A percentile compares a stretch with the other conserved stretches of the same genome.
Evolutionary conservation across 2,113 vertebrate genomes (phyloP).

Genomic region (Sminthopsis crassicaudata): DNA sequence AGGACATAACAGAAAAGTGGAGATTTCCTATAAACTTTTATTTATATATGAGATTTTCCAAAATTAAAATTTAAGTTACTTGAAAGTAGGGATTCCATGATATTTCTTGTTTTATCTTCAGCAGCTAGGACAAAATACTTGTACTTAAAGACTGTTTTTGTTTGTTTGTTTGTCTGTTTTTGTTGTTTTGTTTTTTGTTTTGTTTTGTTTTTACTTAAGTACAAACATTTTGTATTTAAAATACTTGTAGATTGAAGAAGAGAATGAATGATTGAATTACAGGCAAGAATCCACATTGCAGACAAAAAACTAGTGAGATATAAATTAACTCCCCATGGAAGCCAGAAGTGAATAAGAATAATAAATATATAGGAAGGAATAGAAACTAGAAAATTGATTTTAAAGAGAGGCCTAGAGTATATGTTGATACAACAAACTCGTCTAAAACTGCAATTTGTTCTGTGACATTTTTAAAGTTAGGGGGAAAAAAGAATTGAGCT

Average conservation of each 20-base stretch:
- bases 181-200: too few relatives aligned
- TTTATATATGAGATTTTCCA: neutral
- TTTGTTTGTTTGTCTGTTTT: too few relatives aligned
- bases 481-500: neutral
- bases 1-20: neutral
- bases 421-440: conserved; percentile 48
- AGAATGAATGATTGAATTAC: neutral
- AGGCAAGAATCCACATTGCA: neutral
- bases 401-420: neutral
- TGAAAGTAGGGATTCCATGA: neutral
- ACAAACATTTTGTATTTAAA: neutral
- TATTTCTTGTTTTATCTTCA: neutral
- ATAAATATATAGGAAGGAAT: neutral
- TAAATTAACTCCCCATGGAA: conserved; percentile 2
- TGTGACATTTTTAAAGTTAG: conserved; percentile 45
- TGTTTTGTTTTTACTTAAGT: too few relatives aligned
- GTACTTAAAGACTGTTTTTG: neutral
- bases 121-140: neutral
- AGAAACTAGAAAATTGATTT: conserved; percentile 25
- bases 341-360: neutral
- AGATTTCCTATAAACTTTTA: neutral
- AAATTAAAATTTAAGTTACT: neutral
- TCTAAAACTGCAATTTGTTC: conserved; percentile 34
- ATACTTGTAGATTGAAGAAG: neutral
- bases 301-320: neutral